Evolutionary conservation across 2,113 vertebrate genomes (phyloP).

Genomic region (Etia nguti): DNA sequence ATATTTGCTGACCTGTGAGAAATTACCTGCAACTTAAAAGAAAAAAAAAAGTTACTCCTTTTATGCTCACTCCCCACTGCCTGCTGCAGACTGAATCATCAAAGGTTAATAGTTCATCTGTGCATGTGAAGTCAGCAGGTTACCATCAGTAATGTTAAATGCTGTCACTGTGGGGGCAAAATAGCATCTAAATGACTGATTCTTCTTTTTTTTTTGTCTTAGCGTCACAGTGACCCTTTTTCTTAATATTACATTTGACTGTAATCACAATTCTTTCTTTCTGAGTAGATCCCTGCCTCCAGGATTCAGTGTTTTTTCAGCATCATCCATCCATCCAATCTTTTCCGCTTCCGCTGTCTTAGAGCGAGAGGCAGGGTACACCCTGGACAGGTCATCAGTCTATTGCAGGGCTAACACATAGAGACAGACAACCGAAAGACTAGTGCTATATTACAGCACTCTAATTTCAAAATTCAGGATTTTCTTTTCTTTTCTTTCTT

Average conservation of each 20-base stretch:
- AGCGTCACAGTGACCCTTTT: neutral
- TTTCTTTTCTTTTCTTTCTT: neutral
- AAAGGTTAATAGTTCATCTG: neutral
- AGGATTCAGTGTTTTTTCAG: neutral
- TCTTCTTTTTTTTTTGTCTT: neutral
- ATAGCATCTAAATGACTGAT: neutral
- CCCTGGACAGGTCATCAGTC: no score
- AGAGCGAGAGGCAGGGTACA: neutral
- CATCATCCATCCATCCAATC: accelerated
- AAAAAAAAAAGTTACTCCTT: neutral
- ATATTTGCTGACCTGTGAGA: neutral
- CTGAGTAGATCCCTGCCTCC: neutral
- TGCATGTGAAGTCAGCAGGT: neutral
- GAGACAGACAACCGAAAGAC: no score
- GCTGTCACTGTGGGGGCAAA: neutral
- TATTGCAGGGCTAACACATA: no score
- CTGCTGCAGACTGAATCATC: neutral
- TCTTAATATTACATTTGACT: neutral
- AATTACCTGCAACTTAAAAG: neutral
- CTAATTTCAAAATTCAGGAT: no score
- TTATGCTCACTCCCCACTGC: neutral
- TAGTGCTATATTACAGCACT: no score
- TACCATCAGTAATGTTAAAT: neutral
- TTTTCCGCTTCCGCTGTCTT: neutral
- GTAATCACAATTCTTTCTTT: neutral